Base-by-base conservation (phyloP, 1,140 invertebrate species). In the Apis laboriosa region DNA sequence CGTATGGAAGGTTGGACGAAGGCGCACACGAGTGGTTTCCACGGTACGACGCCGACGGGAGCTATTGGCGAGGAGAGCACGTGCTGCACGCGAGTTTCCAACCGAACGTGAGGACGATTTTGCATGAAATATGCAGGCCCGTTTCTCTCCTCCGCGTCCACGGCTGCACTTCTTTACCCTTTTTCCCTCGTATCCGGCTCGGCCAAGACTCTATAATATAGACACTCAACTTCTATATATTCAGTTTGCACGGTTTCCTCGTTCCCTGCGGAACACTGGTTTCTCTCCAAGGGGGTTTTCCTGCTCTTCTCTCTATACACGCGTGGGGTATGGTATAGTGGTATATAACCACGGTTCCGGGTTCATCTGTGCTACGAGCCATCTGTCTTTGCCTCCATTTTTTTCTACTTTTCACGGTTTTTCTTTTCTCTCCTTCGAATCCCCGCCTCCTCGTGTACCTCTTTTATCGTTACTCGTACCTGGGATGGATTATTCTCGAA, bases 91-190 rank as follows among this genome's bases (percentile, higher is more conserved):
- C 82, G 49, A 70, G 60, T 53, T 60, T 55, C 51, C 76, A 17
- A 58, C 76, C 80, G 72, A 24, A 77, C 79, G 74, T 55, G 74
- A 85, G 73, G 83, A 79, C 87, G 72, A 85, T 87, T 87, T 87
- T 76, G n/a, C 87, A 87, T 87, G 77, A 87, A 88, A 88, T 88
- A 88, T 88, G 75, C 76, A 88, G 24, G 74, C 43, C 28, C 43
- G 66, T 77, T 66, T 84, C 82, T 79, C 70, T 70, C 9, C 28
- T 61, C 28, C 53, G 63, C 63, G 60, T 71, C 58, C 76, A 51
- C 70, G 24, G 43, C 19, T 58, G 74, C 64, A 58, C 56, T 79
- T 83, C 55, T 66, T 66, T 21, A 15, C 43, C 11, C 24, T 43
- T 56, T 76, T 51, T 63, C 68, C 28, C 53, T 34, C 68, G 43